Conservation (phyloP, 2,888 invertebrate genomes). For the Microctonus brassicae region DNA sequence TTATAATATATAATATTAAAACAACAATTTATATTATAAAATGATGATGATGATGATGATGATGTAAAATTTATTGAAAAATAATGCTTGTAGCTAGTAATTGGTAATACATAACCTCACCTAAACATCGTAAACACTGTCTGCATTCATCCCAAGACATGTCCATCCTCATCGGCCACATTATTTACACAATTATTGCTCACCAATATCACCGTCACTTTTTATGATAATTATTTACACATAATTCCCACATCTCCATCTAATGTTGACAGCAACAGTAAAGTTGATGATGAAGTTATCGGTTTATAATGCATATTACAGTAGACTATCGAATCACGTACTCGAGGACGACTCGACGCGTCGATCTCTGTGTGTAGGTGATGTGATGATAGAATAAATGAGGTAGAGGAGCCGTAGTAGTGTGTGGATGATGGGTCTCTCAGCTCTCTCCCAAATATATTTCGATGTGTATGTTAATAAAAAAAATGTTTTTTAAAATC, state of each 20-base stretch:
- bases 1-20: constrained; percentile 1
- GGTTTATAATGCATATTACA: constrained; percentile 16
- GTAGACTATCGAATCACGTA: constrained; percentile 6
- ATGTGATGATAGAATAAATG: too few relatives aligned
- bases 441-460: too few relatives aligned
- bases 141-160: constrained; percentile 92
- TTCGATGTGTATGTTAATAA: too few relatives aligned
- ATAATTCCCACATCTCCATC: constrained; percentile 37
- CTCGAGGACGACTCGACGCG: constrained; percentile 6
- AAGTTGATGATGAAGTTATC: constrained; percentile 49
- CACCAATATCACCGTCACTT: constrained; percentile 3
- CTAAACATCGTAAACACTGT: constrained; percentile 87
- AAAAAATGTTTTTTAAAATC: background rate
- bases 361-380: background rate
- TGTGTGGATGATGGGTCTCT: too few relatives aligned
- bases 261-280: constrained; percentile 45
- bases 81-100: background rate
- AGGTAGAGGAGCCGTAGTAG: too few relatives aligned
- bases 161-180: constrained; percentile 83
- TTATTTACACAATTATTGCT: constrained; percentile 45
- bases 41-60: background rate
- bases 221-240: constrained; percentile 27
- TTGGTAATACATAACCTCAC: constrained; percentile 71
- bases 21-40: constrained; percentile 5
- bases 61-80: background rate